Evolutionary conservation across 1,140 invertebrate genomes (phyloP).

Genomic region (Cardiocondyla obscurior): DNA sequence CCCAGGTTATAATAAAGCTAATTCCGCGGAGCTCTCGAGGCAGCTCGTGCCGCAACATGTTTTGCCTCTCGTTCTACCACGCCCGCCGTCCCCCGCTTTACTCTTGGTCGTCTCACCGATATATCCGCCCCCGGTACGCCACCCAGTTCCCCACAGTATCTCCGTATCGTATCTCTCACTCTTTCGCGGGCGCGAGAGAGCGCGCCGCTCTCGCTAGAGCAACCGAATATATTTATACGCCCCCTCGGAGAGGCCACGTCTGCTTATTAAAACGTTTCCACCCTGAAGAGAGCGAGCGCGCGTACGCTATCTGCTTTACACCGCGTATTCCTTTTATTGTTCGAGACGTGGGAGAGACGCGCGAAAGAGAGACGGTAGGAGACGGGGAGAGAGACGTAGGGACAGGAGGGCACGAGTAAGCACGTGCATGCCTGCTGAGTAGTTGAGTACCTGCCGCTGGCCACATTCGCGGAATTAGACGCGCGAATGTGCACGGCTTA

Average conservation of each 20-base stretch:
- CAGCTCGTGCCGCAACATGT: slow-evolving; percentile 83
- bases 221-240: slow-evolving; percentile 79
- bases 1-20: slow-evolving; percentile 84
- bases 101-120: slow-evolving; percentile 68
- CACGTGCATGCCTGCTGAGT: slow-evolving; percentile 60
- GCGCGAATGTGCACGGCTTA: slow-evolving; percentile 57
- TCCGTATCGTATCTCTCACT: slow-evolving; percentile 37
- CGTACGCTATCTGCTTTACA: slow-evolving; percentile 12
- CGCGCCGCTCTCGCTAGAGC: slow-evolving; percentile 41
- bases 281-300: slow-evolving; percentile 53
- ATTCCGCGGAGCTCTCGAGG: slow-evolving; percentile 82
- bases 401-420: slow-evolving; percentile 22
- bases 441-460: slow-evolving; percentile 40
- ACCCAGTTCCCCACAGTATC: slow-evolving; percentile 28
- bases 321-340: slow-evolving; percentile 57
- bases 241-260: slow-evolving; percentile 70
- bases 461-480: slow-evolving; percentile 58
- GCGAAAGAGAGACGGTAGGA: neutral
- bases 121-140: slow-evolving; percentile 53
- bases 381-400: neutral
- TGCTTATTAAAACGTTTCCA: slow-evolving; percentile 82
- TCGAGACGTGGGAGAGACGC: neutral
- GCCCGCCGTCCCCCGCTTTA: slow-evolving; percentile 52
- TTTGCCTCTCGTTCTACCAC: slow-evolving; percentile 78
- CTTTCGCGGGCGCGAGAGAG: neutral